Evolutionary conservation across 1,140 invertebrate genomes (phyloP).

Genomic region (Adelges cooleyi): DNA sequence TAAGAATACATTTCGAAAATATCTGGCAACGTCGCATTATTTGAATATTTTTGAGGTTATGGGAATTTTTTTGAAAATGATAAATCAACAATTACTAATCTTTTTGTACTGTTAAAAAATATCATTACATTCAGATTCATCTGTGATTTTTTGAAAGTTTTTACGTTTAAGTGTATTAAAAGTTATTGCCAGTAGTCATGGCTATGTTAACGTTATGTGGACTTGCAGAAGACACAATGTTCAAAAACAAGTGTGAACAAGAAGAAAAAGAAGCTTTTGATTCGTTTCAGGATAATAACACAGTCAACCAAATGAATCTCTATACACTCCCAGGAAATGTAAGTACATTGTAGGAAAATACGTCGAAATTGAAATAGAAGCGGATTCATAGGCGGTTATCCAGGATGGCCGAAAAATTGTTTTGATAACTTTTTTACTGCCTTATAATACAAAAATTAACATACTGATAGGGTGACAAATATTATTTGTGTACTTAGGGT

Average conservation of each 20-base stretch:
- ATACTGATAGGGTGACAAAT: too few relatives aligned
- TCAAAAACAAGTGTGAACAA: conserved; percentile 8
- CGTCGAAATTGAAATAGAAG: too few relatives aligned
- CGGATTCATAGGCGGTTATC: too few relatives aligned
- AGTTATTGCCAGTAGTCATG: neutral
- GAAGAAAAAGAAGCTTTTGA: conserved; percentile 21
- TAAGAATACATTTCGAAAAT: too few relatives aligned
- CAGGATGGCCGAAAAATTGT: too few relatives aligned
- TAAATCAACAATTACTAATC: conserved; percentile 27
- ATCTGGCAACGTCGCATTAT: neutral
- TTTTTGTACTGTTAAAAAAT: too few relatives aligned
- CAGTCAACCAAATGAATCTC: conserved; percentile 22
- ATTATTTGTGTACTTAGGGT: too few relatives aligned
- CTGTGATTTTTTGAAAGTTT: too few relatives aligned
- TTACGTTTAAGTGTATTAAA: too few relatives aligned
- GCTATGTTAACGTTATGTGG: conserved; percentile 21
- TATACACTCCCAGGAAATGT: conserved; percentile 21
- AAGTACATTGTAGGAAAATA: neutral
- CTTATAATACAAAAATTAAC: too few relatives aligned
- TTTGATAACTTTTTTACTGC: too few relatives aligned
- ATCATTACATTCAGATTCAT: neutral
- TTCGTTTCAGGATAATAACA: conserved; percentile 5
- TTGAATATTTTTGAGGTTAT: conserved; percentile 1
- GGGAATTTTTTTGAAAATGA: neutral
- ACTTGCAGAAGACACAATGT: neutral